phyloP scores from a whole-genome alignment of 2,888 invertebrate genomes.

The Acanthococcus lagerstroemiae region DNA sequence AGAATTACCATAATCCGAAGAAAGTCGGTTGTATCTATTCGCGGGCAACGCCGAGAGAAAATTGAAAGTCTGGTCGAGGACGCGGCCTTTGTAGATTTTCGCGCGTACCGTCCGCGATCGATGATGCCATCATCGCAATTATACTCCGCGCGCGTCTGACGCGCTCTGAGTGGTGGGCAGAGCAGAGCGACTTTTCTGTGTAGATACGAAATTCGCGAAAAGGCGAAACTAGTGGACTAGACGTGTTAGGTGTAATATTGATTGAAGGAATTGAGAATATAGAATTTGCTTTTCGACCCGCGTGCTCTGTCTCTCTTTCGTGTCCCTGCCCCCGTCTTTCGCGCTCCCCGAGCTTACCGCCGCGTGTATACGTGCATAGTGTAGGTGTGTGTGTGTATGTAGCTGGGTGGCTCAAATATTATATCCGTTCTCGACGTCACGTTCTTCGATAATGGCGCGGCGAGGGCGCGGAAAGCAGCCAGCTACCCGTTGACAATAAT shows the following conservation, averaged over 20 bases:
- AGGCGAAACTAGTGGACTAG: conserved; percentile 16
- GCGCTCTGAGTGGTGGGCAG: neutral
- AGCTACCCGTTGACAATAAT: conserved; percentile 31
- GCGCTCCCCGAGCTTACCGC: neutral
- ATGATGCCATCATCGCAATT: neutral
- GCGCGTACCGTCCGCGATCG: too few relatives aligned
- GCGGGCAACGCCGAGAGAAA: too few relatives aligned
- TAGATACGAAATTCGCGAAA: conserved; percentile 13
- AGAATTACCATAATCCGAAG: too few relatives aligned
- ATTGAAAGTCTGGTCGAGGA: too few relatives aligned
- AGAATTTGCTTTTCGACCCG: conserved; percentile 27
- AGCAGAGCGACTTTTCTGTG: neutral
- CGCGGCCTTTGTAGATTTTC: too few relatives aligned
- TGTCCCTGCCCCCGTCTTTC: neutral
- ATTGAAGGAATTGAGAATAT: conserved; percentile 30
- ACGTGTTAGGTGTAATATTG: conserved; percentile 30
- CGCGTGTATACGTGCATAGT: neutral
- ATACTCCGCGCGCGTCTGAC: neutral
- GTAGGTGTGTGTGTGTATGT: neutral
- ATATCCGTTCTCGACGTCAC: conserved; percentile 27
- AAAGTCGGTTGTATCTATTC: too few relatives aligned
- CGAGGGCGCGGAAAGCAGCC: neutral
- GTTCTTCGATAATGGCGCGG: conserved; percentile 5
- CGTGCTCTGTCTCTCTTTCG: neutral
- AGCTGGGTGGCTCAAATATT: conserved; percentile 4